Conservation (phyloP, 2,888 invertebrate genomes). For the Coleophora flavipennella region DNA sequence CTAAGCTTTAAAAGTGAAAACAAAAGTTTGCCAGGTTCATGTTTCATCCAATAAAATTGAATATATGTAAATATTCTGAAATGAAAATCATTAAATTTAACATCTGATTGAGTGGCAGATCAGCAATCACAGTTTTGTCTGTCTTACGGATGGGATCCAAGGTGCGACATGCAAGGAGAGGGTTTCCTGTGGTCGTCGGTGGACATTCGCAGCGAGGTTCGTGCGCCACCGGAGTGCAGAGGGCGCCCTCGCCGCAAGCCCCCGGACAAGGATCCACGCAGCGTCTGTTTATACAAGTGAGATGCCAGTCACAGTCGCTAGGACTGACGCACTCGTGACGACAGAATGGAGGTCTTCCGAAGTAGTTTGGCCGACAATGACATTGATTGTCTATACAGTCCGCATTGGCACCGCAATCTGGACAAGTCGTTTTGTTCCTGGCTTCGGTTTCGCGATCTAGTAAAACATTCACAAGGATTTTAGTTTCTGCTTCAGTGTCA, state of each 20-base stretch:
- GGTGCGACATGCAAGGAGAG: conserved; percentile 77
- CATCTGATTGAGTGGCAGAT: too few relatives aligned
- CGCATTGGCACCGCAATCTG: conserved; percentile 83
- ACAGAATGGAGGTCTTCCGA: conserved; percentile 83
- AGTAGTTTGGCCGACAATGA: conserved; percentile 76
- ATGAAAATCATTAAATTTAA: too few relatives aligned
- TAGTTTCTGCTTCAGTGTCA: too few relatives aligned
- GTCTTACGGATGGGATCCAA: conserved; percentile 65
- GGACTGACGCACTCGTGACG: conserved; percentile 81
- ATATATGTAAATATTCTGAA: conserved; percentile 3
- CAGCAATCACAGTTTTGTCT: conserved; percentile 36
- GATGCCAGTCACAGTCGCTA: conserved; percentile 79
- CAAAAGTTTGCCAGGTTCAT: conserved; percentile 32
- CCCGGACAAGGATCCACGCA: conserved; percentile 84
- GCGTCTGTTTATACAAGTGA: conserved; percentile 79
- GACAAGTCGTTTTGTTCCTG: conserved; percentile 70
- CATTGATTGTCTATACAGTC: conserved; percentile 79
- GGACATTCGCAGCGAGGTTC: conserved; percentile 80
- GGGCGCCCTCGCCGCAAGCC: conserved; percentile 81
- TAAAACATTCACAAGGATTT: background rate
- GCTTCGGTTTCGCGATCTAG: conserved; percentile 37
- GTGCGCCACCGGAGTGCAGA: conserved; percentile 80
- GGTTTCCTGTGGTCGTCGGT: conserved; percentile 79
- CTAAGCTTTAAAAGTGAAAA: conserved; percentile 68
- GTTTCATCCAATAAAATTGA: conserved; percentile 10